Evolutionary conservation across 2,888 invertebrate species (phyloP), one percentile per base, ranked within the genome.

Genomic region (Limnephilus rhombicus): DNA sequence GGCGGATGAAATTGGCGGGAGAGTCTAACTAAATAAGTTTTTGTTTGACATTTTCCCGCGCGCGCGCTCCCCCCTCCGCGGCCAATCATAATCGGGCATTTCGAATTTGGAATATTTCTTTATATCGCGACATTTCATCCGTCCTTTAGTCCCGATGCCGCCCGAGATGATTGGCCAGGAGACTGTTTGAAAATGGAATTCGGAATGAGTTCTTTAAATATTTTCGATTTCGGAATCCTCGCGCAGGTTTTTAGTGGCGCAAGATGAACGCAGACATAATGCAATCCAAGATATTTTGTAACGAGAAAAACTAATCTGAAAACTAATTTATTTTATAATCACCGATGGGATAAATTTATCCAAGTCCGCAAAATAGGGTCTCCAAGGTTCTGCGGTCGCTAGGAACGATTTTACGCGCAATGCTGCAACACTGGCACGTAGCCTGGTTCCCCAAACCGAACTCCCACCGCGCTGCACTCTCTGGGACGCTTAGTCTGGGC

Each of bases 11-110:
- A 91, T 92, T 87, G 90, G 92, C 93, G 92, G 91, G 92, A 92
- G 88, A 49, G 41, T 29, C 90, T 92, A 91, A 89, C 93, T 93
- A 93, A 93, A 93, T 93, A 93, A 93, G 93, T 93, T 93, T 93
- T 93, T 93, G 93, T 68, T 41, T 15, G 37, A 85, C 90, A 49
- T 82, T 83, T 80, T 80, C 29, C 49, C 37, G 90, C 83, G 45
- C 88, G 68, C 87, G 87, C 83, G 83, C 37, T 34, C 83, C 45
- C 86, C 89, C 37, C 45, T n/a, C 89, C 12, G 3, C 68, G 85
- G 41, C 90, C 90, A 90, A 90, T 90, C 90, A 90, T 90, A 90
- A 90, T 90, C 90, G 49, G 53, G 45, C 90, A 85, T 90, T 90
- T 90, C 90, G 41, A 90, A 68, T 68, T 90, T 90, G 82, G 49